Percentiles rank a stretch among this genome's conserved stretches.
phyloP scores from a whole-genome alignment of 2,113 vertebrate species.

The Rallus limicola region DNA sequence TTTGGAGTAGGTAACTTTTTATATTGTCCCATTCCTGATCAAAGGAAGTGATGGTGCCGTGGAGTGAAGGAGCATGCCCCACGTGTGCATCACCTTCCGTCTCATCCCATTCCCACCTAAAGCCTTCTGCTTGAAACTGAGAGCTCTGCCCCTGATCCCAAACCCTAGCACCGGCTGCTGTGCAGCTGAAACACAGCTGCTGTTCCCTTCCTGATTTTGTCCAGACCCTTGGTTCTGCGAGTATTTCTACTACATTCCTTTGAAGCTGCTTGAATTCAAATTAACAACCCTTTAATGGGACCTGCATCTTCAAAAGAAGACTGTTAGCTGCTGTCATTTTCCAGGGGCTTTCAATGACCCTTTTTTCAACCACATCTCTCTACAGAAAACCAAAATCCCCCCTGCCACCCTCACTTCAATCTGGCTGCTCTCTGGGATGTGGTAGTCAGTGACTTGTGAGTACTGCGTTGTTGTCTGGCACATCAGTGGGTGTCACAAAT shows the following conservation, averaged over 20 bases:
- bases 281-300: neutral
- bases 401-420: neutral
- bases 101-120: neutral
- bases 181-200: neutral
- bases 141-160: neutral
- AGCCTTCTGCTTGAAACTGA: neutral
- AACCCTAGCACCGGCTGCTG: neutral
- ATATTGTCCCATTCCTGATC: neutral
- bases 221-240: neutral
- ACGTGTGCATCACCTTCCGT: neutral
- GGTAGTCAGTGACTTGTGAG: neutral
- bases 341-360: neutral
- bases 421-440: neutral
- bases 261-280: conserved; percentile 1
- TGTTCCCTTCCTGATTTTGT: neutral
- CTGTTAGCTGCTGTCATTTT: neutral
- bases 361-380: neutral
- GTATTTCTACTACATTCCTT: neutral
- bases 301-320: neutral
- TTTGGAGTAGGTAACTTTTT: neutral
- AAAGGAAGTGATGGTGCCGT: neutral
- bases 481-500: neutral
- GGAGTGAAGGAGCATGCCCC: accelerated
- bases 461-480: neutral
- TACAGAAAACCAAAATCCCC: neutral